Percentiles rank a stretch among this genome's conserved stretches.
These are phyloP conservation scores for Pseudochirops cupreus DNA, from an alignment of 2,797 vertebrate species.

Conservation along the genomic window DNA sequence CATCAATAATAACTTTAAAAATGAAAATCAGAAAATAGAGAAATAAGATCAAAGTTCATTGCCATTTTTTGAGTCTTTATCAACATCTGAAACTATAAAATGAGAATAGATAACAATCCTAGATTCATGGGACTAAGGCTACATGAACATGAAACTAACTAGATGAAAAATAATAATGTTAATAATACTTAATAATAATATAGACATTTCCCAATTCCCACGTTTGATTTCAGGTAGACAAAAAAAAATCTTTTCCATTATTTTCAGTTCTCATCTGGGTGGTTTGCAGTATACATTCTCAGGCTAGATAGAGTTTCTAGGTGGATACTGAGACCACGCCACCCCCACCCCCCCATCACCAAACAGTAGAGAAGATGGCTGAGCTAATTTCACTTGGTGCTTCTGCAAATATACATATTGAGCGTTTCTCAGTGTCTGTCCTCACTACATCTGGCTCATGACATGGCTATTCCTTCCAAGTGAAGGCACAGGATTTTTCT, in stretches of 20 bases:
- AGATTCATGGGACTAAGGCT: slow-evolving; percentile 7
- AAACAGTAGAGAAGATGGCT: background rate
- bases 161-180: slow-evolving; percentile 43
- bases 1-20: background rate
- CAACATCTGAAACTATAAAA: slow-evolving; percentile 25
- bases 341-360: background rate
- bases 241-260: slow-evolving; percentile 31
- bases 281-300: background rate
- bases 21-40: background rate
- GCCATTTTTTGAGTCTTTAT: slow-evolving; percentile 24
- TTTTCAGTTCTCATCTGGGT: slow-evolving; percentile 34
- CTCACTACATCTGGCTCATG: background rate
- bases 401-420: slow-evolving; percentile 20
- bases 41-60: slow-evolving; percentile 40
- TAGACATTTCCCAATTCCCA: slow-evolving; percentile 24
- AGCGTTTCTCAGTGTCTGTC: slow-evolving; percentile 1
- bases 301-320: background rate
- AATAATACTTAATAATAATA: slow-evolving; percentile 40
- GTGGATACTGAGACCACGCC: background rate
- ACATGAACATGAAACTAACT: slow-evolving; percentile 14
- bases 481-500: background rate
- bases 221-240: slow-evolving; percentile 25
- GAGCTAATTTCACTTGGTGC: background rate
- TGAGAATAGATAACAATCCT: background rate
- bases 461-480: background rate